A percentile compares a stretch with the other conserved stretches of the same genome.
phyloP scores from a whole-genome alignment of 1,140 invertebrate species.

The Carposina sasakii region DNA sequence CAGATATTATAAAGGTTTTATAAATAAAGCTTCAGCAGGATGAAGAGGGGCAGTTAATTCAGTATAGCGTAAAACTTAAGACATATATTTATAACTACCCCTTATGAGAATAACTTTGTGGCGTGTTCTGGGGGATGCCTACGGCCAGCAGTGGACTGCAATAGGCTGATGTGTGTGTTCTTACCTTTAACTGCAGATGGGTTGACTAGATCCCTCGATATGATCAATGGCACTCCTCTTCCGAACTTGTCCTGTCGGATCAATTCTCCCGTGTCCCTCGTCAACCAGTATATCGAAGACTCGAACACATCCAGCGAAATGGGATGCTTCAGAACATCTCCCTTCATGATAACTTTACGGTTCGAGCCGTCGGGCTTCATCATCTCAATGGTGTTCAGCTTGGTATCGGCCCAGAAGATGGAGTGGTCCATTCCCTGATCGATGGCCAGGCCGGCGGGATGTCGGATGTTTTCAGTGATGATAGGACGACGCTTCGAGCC shows the following conservation, averaged over 20 bases:
- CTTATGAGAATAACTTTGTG: too few species aligned
- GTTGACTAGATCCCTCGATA: conserved; percentile 85
- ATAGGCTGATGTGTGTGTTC: too few species aligned
- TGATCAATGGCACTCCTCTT: conserved; percentile 87
- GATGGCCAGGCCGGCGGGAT: conserved; percentile 90
- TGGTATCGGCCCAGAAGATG: conserved; percentile 96
- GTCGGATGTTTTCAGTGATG: conserved; percentile 84
- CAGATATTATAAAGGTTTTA: too few species aligned
- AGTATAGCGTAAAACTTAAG: too few species aligned
- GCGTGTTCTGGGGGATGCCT: too few species aligned
- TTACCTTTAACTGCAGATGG: conserved; percentile 88
- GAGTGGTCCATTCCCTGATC: conserved; percentile 92
- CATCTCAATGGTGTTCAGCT: conserved; percentile 93
- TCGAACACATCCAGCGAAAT: conserved; percentile 95
- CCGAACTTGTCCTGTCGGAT: conserved; percentile 96
- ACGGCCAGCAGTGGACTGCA: too few species aligned
- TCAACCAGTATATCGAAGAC: conserved; percentile 91
- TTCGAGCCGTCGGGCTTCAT: conserved; percentile 89
- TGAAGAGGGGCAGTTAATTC: too few species aligned
- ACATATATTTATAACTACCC: too few species aligned
- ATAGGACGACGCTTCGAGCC: conserved; percentile 88
- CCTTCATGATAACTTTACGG: conserved; percentile 81
- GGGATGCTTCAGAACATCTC: conserved; percentile 84
- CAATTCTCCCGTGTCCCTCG: conserved; percentile 87
- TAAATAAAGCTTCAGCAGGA: too few species aligned